Evolutionary conservation across 1,140 invertebrate species (phyloP).

Genomic region (Zaprionus africanus): DNA sequence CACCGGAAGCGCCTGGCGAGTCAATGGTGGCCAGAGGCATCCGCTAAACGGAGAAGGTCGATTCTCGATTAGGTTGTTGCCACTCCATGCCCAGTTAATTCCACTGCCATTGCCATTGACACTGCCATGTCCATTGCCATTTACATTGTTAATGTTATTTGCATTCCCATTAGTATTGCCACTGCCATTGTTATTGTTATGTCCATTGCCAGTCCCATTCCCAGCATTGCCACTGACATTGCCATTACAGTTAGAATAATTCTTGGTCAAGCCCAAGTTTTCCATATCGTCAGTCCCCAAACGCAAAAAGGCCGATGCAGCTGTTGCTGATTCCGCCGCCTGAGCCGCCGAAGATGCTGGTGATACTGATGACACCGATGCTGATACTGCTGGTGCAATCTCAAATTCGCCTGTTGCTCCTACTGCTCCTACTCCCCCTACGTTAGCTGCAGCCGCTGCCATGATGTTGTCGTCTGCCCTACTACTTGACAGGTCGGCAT

Average conservation of each 20-base stretch:
- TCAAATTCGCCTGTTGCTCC: background rate
- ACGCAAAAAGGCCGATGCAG: background rate
- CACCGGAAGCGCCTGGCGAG: background rate
- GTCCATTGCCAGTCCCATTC: background rate
- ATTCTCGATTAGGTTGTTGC: background rate
- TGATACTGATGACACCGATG: background rate
- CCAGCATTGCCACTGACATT: background rate
- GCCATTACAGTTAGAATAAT: too few relatives aligned
- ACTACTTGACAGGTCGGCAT: background rate
- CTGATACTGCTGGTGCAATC: background rate
- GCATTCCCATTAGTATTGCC: background rate
- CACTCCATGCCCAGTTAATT: background rate
- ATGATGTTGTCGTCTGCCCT: background rate
- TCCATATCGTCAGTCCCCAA: background rate
- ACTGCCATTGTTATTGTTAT: background rate
- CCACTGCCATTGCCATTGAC: background rate
- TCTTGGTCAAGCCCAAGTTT: background rate
- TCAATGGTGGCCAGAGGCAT: slow-evolving; percentile 13
- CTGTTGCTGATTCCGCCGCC: background rate
- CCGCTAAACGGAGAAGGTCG: background rate
- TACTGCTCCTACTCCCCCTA: background rate
- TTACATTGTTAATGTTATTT: background rate
- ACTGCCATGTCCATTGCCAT: background rate
- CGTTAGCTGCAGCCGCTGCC: background rate
- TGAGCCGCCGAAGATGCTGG: background rate